A percentile compares a stretch with the other conserved stretches of the same genome.
phyloP scores from a whole-genome alignment of 2,888 invertebrate species.

The Parnassius apollo region DNA sequence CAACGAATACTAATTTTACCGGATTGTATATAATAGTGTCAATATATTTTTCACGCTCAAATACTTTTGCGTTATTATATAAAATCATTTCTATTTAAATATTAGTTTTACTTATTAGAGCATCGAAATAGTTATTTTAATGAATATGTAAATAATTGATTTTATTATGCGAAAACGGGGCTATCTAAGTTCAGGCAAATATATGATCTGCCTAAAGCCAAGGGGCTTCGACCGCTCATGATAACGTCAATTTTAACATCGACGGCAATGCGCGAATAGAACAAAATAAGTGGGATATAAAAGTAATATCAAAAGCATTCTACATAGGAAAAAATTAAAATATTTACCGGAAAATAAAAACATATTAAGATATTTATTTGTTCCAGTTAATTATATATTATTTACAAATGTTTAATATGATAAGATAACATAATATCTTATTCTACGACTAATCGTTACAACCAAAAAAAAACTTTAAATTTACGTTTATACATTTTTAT shows the following conservation, averaged over 20 bases:
- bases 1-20: slow-evolving; percentile 61
- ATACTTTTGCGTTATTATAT: slow-evolving; percentile 12
- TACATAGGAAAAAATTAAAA: too few relatives aligned
- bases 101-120: slow-evolving; percentile 7
- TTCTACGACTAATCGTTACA: too few relatives aligned
- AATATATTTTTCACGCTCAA: slow-evolving; percentile 30
- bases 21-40: slow-evolving; percentile 37
- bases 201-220: slow-evolving; percentile 62
- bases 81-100: not conserved
- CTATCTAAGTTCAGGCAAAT: slow-evolving; percentile 65
- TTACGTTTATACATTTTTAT: too few relatives aligned
- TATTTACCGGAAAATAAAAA: too few relatives aligned
- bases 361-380: too few relatives aligned
- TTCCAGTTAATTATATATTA: too few relatives aligned
- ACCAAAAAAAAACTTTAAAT: too few relatives aligned
- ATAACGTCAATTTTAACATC: slow-evolving; percentile 55
- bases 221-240: slow-evolving; percentile 70
- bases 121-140: not conserved
- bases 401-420: too few relatives aligned
- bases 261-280: slow-evolving; percentile 31
- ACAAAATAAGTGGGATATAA: slow-evolving; percentile 36
- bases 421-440: too few relatives aligned
- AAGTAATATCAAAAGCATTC: not conserved
- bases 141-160: slow-evolving; percentile 25
- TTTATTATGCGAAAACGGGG: slow-evolving; percentile 49